Evolutionary conservation across 2,797 vertebrate species (phyloP).

Genomic region (Hoplostethus atlanticus): DNA sequence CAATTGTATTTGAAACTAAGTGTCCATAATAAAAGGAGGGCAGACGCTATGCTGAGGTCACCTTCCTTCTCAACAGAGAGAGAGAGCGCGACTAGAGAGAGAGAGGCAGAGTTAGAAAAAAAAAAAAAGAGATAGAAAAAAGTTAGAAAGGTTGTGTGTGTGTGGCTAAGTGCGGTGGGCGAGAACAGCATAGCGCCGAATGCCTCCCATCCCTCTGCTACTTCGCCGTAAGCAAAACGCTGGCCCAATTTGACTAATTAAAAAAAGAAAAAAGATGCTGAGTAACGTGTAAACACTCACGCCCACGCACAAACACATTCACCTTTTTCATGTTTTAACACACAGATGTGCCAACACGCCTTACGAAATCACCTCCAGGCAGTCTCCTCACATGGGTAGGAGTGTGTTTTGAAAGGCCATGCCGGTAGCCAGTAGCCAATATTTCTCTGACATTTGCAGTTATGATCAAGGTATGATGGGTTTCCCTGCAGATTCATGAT

Average conservation of each 20-base stretch:
- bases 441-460: constrained; percentile 61
- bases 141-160: constrained; percentile 1
- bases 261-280: constrained; percentile 54
- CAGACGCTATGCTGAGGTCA: constrained; percentile 22
- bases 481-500: constrained; percentile 48
- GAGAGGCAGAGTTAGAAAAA: not conserved
- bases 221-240: constrained; percentile 45
- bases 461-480: constrained; percentile 62
- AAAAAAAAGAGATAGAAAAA: not conserved
- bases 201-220: constrained; percentile 11
- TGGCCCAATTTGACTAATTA: constrained; percentile 72
- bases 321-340: constrained; percentile 1
- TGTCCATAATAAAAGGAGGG: constrained; percentile 43
- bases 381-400: not conserved
- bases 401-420: constrained; percentile 14
- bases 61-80: constrained; percentile 9
- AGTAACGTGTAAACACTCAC: constrained; percentile 34
- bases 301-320: not conserved
- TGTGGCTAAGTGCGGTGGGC: constrained; percentile 36
- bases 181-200: constrained; percentile 17
- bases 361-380: constrained; percentile 9
- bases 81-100: constrained; percentile 16
- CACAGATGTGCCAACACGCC: not conserved
- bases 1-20: constrained; percentile 54
- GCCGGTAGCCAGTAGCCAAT: constrained; percentile 26